A percentile compares a stretch with the other conserved stretches of the same genome.
phyloP scores from a whole-genome alignment of 2,888 invertebrate genomes.

The Ernsta delagoae region DNA sequence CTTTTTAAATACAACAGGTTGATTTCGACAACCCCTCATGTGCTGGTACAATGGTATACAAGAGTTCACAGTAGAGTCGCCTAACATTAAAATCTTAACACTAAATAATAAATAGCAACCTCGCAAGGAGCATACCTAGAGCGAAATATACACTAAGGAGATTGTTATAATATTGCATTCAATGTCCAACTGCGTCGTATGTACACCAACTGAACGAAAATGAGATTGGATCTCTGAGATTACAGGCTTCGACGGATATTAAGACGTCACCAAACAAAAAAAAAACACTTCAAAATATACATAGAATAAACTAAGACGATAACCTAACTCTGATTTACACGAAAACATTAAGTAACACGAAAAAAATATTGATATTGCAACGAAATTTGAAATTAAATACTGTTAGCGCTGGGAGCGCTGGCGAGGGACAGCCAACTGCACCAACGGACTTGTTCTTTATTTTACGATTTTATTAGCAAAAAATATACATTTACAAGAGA shows the following conservation, averaged over 20 bases:
- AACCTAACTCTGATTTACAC: slow-evolving; percentile 79
- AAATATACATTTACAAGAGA: slow-evolving; percentile 85
- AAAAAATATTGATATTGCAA: slow-evolving; percentile 74
- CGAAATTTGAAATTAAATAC: slow-evolving; percentile 70
- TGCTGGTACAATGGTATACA: slow-evolving; percentile 82
- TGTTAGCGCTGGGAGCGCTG: slow-evolving; percentile 45
- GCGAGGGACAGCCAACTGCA: slow-evolving; percentile 41
- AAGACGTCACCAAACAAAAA: slow-evolving; percentile 55
- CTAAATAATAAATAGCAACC: slow-evolving; percentile 84
- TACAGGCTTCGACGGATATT: slow-evolving; percentile 72
- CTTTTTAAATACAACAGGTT: slow-evolving; percentile 69
- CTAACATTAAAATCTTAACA: slow-evolving; percentile 77
- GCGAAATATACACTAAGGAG: slow-evolving; percentile 81
- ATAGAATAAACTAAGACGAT: slow-evolving; percentile 67
- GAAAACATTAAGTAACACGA: slow-evolving; percentile 76
- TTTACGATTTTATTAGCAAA: slow-evolving; percentile 67
- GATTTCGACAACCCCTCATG: slow-evolving; percentile 68
- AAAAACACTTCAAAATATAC: slow-evolving; percentile 76
- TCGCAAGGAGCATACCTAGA: slow-evolving; percentile 74
- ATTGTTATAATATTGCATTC: slow-evolving; percentile 74
- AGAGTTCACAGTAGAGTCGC: slow-evolving; percentile 78
- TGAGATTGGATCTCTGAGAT: slow-evolving; percentile 84
- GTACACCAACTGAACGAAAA: slow-evolving; percentile 62
- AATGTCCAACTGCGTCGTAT: slow-evolving; percentile 59
- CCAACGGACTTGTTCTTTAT: slow-evolving; percentile 44